Evolutionary conservation across 2,113 vertebrate species (phyloP).

Genomic region (Clinocottus analis): DNA sequence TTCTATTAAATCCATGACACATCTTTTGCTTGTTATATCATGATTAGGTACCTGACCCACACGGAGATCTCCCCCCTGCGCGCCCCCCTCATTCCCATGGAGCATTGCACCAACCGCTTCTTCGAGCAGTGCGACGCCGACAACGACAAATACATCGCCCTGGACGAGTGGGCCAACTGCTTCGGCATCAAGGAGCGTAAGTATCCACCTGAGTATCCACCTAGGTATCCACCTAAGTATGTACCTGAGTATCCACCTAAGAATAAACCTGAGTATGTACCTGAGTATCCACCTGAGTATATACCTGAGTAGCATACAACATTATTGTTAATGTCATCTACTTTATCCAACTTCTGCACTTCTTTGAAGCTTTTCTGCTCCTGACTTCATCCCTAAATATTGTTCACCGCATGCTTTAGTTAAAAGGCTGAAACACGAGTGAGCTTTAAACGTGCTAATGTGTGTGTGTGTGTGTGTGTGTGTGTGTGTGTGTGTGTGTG

Average conservation of each 20-base stretch:
- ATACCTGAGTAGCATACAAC: too few species aligned
- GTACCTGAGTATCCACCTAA: too few species aligned
- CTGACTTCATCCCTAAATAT: not conserved
- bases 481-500: too few species aligned
- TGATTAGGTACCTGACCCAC: slow-evolving; percentile 98
- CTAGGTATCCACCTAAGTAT: too few species aligned
- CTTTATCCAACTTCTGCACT: too few species aligned
- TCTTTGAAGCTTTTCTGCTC: not conserved
- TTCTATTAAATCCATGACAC: too few species aligned
- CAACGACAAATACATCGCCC: slow-evolving; percentile 95
- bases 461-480: too few species aligned
- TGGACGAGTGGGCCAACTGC: slow-evolving; percentile 97
- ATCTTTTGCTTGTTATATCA: too few species aligned
- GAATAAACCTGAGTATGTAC: too few species aligned
- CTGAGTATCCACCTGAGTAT: too few species aligned
- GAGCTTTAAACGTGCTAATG: not conserved
- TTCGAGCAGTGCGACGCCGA: slow-evolving; percentile 95
- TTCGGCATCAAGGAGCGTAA: slow-evolving; percentile 98
- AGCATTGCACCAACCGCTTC: slow-evolving; percentile 99
- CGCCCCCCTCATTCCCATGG: slow-evolving; percentile 98
- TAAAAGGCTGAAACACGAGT: not conserved
- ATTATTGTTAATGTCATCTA: too few species aligned
- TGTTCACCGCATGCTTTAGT: not conserved
- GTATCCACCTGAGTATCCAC: slow-evolving; percentile 38
- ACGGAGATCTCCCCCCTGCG: slow-evolving; percentile 96